Evolutionary conservation across 2,888 invertebrate genomes (phyloP).

Genomic region (Aporophyla lueneburgensis): DNA sequence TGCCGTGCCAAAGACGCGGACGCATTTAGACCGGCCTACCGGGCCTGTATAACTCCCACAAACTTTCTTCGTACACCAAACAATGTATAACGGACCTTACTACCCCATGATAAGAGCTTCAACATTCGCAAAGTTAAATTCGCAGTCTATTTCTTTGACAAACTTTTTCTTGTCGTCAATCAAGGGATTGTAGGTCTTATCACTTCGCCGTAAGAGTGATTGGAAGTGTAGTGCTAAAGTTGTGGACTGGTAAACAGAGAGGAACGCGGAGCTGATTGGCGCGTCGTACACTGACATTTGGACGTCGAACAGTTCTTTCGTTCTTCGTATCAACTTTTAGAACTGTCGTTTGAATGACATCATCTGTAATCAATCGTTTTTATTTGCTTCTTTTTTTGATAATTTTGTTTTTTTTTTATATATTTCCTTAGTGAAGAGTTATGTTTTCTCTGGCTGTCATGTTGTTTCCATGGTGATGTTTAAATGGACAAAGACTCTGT

Average conservation of each 20-base stretch:
- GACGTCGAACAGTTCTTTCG: conserved; percentile 78
- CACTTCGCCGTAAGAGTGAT: conserved; percentile 66
- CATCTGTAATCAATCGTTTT: conserved; percentile 69
- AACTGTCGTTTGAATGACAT: conserved; percentile 73
- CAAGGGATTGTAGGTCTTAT: conserved; percentile 77
- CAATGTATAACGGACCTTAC: conserved; percentile 80
- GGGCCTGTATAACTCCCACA: conserved; percentile 77
- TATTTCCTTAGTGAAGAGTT: neutral
- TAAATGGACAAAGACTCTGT: conserved; percentile 9
- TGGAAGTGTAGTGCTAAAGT: conserved; percentile 56
- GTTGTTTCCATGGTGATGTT: conserved; percentile 16
- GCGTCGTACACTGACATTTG: conserved; percentile 84
- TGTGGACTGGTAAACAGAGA: conserved; percentile 71
- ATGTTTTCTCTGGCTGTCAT: neutral
- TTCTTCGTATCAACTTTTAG: conserved; percentile 69
- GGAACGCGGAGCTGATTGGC: conserved; percentile 82
- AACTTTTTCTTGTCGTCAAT: conserved; percentile 70
- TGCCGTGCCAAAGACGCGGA: conserved; percentile 85
- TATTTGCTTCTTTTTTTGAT: conserved; percentile 23
- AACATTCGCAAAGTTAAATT: conserved; percentile 68
- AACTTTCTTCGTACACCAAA: conserved; percentile 80
- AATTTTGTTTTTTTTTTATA: neutral
- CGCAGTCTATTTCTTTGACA: conserved; percentile 73
- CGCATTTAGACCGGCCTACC: conserved; percentile 86
- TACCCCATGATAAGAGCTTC: conserved; percentile 70